These are phyloP conservation scores for Hypolimnas misippus DNA, from an alignment of 2,888 invertebrate genomes.

Conservation along the genomic window DNA sequence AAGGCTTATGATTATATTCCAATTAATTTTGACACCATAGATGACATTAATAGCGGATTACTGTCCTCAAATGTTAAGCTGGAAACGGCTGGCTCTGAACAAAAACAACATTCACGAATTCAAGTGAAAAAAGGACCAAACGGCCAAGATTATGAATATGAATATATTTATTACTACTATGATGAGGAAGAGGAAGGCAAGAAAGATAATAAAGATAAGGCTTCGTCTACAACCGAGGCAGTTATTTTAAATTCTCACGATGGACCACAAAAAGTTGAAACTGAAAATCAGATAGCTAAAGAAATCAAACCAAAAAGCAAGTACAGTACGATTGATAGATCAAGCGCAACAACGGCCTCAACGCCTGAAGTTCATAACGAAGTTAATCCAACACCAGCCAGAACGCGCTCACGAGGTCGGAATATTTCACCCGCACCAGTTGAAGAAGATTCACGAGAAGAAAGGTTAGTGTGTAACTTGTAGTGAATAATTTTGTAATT, in stretches of 20 bases:
- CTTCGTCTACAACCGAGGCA: conserved; percentile 50
- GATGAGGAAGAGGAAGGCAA: conserved; percentile 89
- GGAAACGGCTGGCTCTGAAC: conserved; percentile 87
- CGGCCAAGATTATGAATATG: conserved; percentile 95
- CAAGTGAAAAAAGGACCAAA: conserved; percentile 95
- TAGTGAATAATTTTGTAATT: conserved; percentile 17
- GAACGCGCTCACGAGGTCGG: conserved; percentile 79
- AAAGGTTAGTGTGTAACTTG: conserved; percentile 62
- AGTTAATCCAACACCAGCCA: conserved; percentile 79
- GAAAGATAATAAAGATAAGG: conserved; percentile 65
- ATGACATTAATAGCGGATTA: conserved; percentile 76
- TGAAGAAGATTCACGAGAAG: conserved; percentile 81
- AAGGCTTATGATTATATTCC: conserved; percentile 75
- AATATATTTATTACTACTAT: conserved; percentile 95
- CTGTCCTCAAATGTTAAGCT: conserved; percentile 81
- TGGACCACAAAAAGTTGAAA: conserved; percentile 82
- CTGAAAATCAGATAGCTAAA: conserved; percentile 69
- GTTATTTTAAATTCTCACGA: conserved; percentile 84
- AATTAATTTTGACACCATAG: conserved; percentile 79
- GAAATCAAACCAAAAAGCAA: conserved; percentile 80
- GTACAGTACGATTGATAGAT: conserved; percentile 83
- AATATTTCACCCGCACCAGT: conserved; percentile 73
- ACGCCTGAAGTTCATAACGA: conserved; percentile 87
- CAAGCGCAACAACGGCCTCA: conserved; percentile 62
- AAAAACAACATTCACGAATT: conserved; percentile 88